Evolutionary conservation across 2,113 vertebrate genomes (phyloP), one percentile per base, ranked within the genome.

Genomic region (Spea multiplicata): DNA sequence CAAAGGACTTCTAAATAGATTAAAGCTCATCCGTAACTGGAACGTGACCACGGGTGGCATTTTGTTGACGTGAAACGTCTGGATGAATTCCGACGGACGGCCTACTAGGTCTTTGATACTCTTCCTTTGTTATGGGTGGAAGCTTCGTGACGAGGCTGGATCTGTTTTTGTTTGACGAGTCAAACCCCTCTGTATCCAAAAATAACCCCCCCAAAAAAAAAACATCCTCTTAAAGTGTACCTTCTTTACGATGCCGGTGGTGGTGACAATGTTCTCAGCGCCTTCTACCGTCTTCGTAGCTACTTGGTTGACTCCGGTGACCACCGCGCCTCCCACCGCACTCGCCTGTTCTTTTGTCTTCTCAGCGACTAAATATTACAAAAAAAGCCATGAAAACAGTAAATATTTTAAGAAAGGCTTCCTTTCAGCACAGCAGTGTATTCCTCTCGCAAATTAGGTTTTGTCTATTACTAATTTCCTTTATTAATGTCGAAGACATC

Each of bases 311-410:
- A 95, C 92, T 0, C 94, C 95, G 79, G 90, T 84, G 45, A 94
- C 95, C 44, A 92, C 88, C 2, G 93, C 86, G 50, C 97, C 97
- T 48, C 93, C 95, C 10, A 99, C 96, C 0, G 96, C 91, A 0
- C 93, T 96, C 85, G 96, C 87, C 86, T 98, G 96, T 67, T 98
- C 97, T 84, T 95, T 97, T 82, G 96, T 97, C 89, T 94, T 98
- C 88, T 98, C 96, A 82, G 96, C 92, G 88, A 98, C 97, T 99
- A 79, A 66, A 73, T 50, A 71, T 66, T 44, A 16, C 49, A 68
- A 81, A 8, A 30, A 68, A 72, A 73, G 14, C 2, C 76, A 68
- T 45, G 48, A 67, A 6, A 5, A 52, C 8, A 66, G 44, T 65
- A 46, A 69, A 75, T 74, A 72, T 71, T 76, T 66, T 57, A 1